phyloP scores from a whole-genome alignment of 2,888 invertebrate genomes.

The Catocala sponsa region DNA sequence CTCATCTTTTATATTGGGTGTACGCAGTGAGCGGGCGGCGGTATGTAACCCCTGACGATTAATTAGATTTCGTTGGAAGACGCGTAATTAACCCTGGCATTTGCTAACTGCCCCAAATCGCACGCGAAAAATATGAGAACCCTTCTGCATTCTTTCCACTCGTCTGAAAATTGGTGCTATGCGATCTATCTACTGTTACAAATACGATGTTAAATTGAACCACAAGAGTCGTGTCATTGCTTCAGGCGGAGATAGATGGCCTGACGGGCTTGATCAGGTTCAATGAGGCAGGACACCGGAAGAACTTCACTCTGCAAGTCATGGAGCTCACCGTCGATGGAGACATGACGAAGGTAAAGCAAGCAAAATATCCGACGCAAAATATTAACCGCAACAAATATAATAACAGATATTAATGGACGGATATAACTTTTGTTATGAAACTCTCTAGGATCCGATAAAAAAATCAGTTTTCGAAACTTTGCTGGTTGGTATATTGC shows the following conservation, averaged over 20 bases:
- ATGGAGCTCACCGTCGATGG: conserved; percentile 97
- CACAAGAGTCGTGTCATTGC: conserved; percentile 69
- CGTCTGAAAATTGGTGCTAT: conserved; percentile 17
- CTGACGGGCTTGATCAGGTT: conserved; percentile 96
- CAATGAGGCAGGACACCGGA: conserved; percentile 94
- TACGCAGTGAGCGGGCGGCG: conserved; percentile 41
- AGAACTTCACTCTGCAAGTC: conserved; percentile 95
- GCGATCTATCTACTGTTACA: conserved; percentile 11
- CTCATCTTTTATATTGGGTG: conserved; percentile 60
- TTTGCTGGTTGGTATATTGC: conserved; percentile 3
- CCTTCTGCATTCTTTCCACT: conserved; percentile 35
- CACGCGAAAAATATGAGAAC: conserved; percentile 44
- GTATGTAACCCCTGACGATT: conserved; percentile 58
- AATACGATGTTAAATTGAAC: conserved; percentile 55
- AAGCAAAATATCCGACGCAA: neutral
- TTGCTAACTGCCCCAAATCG: conserved; percentile 54
- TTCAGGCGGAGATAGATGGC: conserved; percentile 95
- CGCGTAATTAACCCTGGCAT: conserved; percentile 64
- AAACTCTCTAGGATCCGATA: conserved; percentile 8
- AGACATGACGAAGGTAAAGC: conserved; percentile 93
- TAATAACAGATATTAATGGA: conserved; percentile 10
- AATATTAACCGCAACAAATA: conserved; percentile 10
- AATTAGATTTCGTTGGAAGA: conserved; percentile 68
- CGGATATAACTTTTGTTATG: conserved; percentile 13
- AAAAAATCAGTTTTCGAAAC: conserved; percentile 13